Base-by-base conservation (phyloP, 35 echinoderm and acorn worm genomes). In the Stichopus chloronotus region DNA sequence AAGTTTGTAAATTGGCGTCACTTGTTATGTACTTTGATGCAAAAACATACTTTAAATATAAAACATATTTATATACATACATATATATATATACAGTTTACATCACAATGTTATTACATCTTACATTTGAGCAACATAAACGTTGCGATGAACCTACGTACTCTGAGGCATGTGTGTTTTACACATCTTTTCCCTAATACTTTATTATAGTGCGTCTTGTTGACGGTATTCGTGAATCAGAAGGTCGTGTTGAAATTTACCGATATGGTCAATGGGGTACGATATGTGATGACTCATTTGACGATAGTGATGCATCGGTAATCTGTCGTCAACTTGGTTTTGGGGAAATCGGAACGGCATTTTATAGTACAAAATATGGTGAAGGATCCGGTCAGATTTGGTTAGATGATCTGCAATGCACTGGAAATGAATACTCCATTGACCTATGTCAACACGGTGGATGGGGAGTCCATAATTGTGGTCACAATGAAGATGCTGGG, bases 251-350 rank as follows among this genome's bases (percentile, higher is more conserved):
- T 71, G 92, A 93, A 76, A 63, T 93, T 23, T 9, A 74, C 25
- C 20, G 63, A 9, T 53, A 82, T 43, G 84, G 85, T 4, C 55
- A 16, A 8, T 95, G 94, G 94, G 94, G 94, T 13, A 95, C 94
- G 5, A 79, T 95, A 56, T 95, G 94, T 72, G 94, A 95, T 59
- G 91, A 92, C n/a, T 13, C 9, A 16, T 95, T 91, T 91, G 84
- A 92, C 84, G 53, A 87, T 43, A 72, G 7, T 16, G 91, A 95
- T 24, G 94, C 90, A 4, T 20, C 57, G 11, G 94, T 95, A 2
- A 60, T 88, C 8, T 95, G 94, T 55, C 90, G 91, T 24, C 90
- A 92, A 65, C 57, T 95, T 0, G 94, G 94, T 23, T 92, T 68
- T 23, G 82, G 54, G 17, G 82, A 85, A 85, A 10, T 59, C 8